Evolutionary conservation across 92 coral and sea anemone species (phyloP).

Genomic region (Palythoa heliodiscus): DNA sequence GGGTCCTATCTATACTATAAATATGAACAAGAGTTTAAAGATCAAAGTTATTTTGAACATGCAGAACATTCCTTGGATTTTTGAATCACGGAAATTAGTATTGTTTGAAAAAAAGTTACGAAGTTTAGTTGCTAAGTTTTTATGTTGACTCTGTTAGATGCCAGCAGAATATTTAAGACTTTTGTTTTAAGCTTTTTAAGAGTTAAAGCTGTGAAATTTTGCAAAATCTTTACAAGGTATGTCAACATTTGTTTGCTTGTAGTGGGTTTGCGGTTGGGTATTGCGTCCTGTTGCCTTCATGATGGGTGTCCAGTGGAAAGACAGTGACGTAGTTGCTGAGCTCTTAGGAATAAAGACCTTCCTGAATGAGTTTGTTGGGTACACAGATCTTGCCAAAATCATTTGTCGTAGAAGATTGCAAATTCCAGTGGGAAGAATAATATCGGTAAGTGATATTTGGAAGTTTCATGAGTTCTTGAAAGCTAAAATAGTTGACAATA

Average conservation of each 20-base stretch:
- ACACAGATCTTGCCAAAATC: constrained; percentile 58
- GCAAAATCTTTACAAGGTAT: too few species aligned
- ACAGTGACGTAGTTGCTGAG: constrained; percentile 88
- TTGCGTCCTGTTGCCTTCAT: constrained; percentile 77
- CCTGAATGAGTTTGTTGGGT: constrained; percentile 91
- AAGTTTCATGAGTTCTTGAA: not conserved
- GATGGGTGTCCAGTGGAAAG: constrained; percentile 91
- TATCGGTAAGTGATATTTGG: constrained; percentile 15
- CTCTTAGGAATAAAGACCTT: constrained; percentile 92
- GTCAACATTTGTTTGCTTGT: not conserved
- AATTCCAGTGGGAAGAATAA: not conserved
- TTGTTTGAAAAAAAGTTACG: too few species aligned
- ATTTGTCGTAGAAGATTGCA: constrained; percentile 18
- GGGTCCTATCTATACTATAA: too few species aligned
- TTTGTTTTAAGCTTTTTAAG: too few species aligned
- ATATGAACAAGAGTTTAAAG: too few species aligned
- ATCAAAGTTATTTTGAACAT: too few species aligned
- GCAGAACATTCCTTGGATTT: too few species aligned
- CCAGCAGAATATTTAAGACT: too few species aligned
- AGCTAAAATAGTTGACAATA: too few species aligned
- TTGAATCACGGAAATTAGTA: too few species aligned
- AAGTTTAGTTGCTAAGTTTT: not conserved
- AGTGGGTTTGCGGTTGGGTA: constrained; percentile 58
- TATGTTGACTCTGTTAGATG: too few species aligned
- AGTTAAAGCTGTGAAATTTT: too few species aligned